phyloP scores from a whole-genome alignment of 2,113 vertebrate species.

The Hippoglossus stenolepis region DNA sequence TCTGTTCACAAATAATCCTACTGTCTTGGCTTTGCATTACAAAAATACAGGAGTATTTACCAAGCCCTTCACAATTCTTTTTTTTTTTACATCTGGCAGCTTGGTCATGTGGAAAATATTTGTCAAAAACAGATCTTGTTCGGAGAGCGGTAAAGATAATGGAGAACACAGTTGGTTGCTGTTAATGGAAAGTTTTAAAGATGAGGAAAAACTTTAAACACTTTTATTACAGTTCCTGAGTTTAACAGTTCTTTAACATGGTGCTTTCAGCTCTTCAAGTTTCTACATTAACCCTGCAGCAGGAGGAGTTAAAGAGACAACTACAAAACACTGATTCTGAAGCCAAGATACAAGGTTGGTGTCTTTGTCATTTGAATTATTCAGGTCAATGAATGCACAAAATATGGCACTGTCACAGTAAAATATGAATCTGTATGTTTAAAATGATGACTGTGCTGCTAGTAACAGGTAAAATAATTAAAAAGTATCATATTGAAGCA shows the following conservation, averaged over 20 bases:
- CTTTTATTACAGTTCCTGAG: neutral
- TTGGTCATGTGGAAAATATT: too few species aligned
- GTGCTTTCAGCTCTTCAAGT: conserved; percentile 59
- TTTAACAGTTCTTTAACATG: neutral
- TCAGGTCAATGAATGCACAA: neutral
- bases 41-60: neutral
- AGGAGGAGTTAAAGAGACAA: conserved; percentile 37
- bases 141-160: too few species aligned
- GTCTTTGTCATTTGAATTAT: neutral
- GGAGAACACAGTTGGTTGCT: neutral
- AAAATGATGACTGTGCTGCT: too few species aligned
- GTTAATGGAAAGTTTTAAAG: neutral
- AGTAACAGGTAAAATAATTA: neutral
- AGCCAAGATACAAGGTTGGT: conserved; percentile 42
- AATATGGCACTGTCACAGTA: neutral
- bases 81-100: too few species aligned
- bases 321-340: conserved; percentile 24
- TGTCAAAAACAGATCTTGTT: too few species aligned
- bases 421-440: neutral
- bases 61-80: too few species aligned
- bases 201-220: neutral
- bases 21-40: neutral
- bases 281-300: conserved; percentile 36
- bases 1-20: neutral
- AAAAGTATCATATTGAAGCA: too few species aligned